Evolutionary conservation across 2,888 invertebrate species (phyloP).

Genomic region (Erynnis tages): DNA sequence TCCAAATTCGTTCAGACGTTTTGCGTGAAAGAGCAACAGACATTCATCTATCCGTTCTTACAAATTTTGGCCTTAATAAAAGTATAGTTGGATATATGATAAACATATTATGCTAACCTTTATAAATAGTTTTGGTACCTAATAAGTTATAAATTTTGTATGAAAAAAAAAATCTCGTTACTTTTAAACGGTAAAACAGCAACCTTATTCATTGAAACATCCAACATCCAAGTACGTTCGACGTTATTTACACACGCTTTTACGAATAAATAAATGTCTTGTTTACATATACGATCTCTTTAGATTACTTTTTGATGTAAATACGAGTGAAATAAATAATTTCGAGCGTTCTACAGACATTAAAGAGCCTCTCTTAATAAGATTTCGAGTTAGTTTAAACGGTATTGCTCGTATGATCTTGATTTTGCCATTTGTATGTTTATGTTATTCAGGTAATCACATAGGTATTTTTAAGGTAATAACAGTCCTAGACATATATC

Average conservation of each 20-base stretch:
- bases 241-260: constrained; percentile 40
- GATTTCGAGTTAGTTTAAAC: background rate
- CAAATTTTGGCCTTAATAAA: too few species aligned
- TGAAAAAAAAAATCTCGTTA: background rate
- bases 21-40: too few species aligned
- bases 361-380: constrained; percentile 14
- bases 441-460: background rate
- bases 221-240: constrained; percentile 31
- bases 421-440: background rate
- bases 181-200: background rate
- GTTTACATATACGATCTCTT: constrained; percentile 36
- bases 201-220: constrained; percentile 4
- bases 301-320: constrained; percentile 37
- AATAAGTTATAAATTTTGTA: too few species aligned
- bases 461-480: too few species aligned
- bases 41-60: too few species aligned
- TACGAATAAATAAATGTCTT: constrained; percentile 34
- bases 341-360: constrained; percentile 8
- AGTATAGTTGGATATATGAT: too few species aligned
- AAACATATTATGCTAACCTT: too few species aligned
- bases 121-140: too few species aligned
- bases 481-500: too few species aligned
- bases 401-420: background rate
- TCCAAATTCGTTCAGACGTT: too few species aligned
- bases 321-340: constrained; percentile 27